A percentile compares a stretch with the other conserved stretches of the same genome.
Conservation (phyloP, 2,888 invertebrate genomes). For the Allophyes oxyacanthae region DNA sequence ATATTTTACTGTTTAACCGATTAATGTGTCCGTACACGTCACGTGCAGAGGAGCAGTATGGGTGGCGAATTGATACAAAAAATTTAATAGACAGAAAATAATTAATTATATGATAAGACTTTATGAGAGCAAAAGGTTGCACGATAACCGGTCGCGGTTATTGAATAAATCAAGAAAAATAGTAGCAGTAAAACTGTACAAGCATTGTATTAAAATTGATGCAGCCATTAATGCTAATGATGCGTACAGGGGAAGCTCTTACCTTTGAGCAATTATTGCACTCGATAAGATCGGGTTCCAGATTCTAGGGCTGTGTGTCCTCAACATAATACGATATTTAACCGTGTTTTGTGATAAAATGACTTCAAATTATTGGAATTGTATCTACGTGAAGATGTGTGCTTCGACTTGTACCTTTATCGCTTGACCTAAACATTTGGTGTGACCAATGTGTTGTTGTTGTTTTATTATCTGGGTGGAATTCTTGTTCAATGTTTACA, state of each 20-base stretch:
- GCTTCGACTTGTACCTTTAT: constrained; percentile 37
- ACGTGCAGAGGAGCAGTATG: constrained; percentile 45
- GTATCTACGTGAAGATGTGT: constrained; percentile 20
- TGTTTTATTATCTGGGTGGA: constrained; percentile 36
- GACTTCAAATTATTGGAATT: constrained; percentile 20
- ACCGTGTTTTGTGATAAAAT: constrained; percentile 47
- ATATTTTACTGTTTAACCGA: constrained; percentile 26
- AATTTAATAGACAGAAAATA: constrained; percentile 57
- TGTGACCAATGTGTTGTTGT: constrained; percentile 30
- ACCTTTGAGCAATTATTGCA: constrained; percentile 46
- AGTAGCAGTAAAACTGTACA: constrained; percentile 29
- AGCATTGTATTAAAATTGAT: constrained; percentile 36
- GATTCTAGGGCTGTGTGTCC: constrained; percentile 49
- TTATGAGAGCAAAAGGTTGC: constrained; percentile 65
- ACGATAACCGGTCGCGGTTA: constrained; percentile 54
- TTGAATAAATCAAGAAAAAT: constrained; percentile 57
- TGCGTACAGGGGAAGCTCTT: constrained; percentile 23
- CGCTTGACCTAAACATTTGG: constrained; percentile 48
- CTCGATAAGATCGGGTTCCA: constrained; percentile 54
- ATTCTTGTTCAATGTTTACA: constrained; percentile 24
- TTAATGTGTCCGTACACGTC: constrained; percentile 26
- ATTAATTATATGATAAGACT: constrained; percentile 71
- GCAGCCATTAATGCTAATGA: constrained; percentile 37
- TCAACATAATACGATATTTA: constrained; percentile 46
- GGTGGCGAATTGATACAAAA: constrained; percentile 53